Evolutionary conservation across 2,113 vertebrate species (phyloP).

Genomic region (Pongo abelii): DNA sequence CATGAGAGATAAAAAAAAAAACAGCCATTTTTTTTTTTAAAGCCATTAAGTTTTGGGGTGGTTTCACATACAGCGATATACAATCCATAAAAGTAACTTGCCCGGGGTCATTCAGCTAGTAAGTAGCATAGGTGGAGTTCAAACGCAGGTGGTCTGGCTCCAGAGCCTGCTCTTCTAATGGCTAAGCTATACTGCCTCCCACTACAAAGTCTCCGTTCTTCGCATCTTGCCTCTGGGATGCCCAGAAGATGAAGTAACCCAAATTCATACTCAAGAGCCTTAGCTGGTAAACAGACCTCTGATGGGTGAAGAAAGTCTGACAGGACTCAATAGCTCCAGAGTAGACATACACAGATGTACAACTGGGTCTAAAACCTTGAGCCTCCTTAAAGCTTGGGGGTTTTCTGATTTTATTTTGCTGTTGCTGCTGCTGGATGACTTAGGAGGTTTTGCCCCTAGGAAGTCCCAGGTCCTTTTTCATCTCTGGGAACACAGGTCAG

Average conservation of each 20-base stretch:
- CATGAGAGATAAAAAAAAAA: neutral
- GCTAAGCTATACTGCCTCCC: neutral
- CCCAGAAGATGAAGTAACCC: too few species aligned
- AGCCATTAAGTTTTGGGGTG: neutral
- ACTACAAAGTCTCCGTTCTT: neutral
- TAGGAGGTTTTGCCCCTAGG: neutral
- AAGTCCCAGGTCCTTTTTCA: neutral
- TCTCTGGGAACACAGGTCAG: neutral
- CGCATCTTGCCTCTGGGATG: neutral
- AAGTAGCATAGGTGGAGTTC: neutral
- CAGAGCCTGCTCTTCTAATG: neutral
- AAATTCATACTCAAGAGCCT: neutral
- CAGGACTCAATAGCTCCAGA: neutral
- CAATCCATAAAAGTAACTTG: neutral
- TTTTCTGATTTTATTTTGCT: neutral
- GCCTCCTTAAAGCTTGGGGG: neutral
- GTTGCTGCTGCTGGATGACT: neutral
- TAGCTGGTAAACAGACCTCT: neutral
- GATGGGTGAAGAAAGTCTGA: too few species aligned
- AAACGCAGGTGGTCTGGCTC: neutral
- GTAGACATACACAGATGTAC: accelerated
- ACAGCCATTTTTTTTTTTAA: neutral
- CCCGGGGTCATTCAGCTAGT: neutral
- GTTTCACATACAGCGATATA: neutral
- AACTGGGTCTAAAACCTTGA: neutral